Evolutionary conservation across 2,113 vertebrate species (phyloP).

Genomic region (Passer montanus): DNA sequence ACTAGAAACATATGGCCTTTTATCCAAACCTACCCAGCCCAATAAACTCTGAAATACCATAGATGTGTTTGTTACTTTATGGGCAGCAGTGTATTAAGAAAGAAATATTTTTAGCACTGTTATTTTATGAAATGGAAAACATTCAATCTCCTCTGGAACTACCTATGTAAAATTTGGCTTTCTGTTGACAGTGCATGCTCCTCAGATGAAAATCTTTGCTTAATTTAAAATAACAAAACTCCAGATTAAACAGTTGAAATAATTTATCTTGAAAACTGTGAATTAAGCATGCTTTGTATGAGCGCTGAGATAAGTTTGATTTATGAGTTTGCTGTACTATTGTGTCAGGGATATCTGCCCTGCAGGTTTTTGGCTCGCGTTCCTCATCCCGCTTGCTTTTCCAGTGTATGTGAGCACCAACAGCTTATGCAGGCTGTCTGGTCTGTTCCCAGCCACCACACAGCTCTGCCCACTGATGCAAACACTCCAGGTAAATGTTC

Average conservation of each 20-base stretch:
- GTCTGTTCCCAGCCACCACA: background rate
- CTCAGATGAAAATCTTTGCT: slow-evolving; percentile 15
- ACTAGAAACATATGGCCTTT: slow-evolving; percentile 32
- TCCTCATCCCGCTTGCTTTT: slow-evolving; percentile 12
- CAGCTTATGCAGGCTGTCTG: background rate
- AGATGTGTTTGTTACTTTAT: slow-evolving; percentile 30
- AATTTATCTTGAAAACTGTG: slow-evolving; percentile 57
- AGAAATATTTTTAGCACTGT: background rate
- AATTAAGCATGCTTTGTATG: background rate
- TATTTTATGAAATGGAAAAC: slow-evolving; percentile 9
- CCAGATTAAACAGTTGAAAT: slow-evolving; percentile 37
- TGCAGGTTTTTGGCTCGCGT: background rate
- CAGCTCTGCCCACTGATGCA: slow-evolving; percentile 11
- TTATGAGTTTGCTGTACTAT: slow-evolving; percentile 21
- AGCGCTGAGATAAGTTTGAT: slow-evolving; percentile 48
- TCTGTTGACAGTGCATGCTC: background rate
- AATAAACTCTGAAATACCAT: slow-evolving; percentile 44
- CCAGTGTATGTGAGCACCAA: background rate
- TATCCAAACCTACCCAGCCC: background rate
- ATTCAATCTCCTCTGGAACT: background rate
- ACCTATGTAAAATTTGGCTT: background rate
- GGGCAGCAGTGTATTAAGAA: background rate
- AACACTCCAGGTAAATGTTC: background rate
- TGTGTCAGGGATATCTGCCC: slow-evolving; percentile 31
- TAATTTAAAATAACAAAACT: slow-evolving; percentile 48